phyloP scores from a whole-genome alignment of 2,888 invertebrate species.

The Dryomyza anilis region DNA sequence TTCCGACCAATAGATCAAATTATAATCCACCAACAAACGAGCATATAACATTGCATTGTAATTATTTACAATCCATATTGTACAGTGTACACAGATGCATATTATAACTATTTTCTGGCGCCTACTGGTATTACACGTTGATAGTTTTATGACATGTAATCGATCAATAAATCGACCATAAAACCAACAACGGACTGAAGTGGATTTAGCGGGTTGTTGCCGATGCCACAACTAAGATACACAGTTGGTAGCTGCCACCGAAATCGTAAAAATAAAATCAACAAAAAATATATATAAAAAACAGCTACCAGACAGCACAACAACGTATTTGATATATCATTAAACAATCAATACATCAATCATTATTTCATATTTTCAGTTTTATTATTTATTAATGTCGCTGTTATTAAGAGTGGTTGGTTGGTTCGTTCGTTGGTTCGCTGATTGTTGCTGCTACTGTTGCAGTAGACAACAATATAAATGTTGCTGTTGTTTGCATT shows the following conservation, averaged over 20 bases:
- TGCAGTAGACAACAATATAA: neutral
- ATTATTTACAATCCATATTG: too few species aligned
- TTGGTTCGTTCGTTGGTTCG: neutral
- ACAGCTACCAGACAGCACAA: neutral
- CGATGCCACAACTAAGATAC: constrained; percentile 9
- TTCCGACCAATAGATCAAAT: too few species aligned
- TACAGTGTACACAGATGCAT: too few species aligned
- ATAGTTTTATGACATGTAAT: constrained; percentile 33
- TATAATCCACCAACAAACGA: too few species aligned
- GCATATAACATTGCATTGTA: too few species aligned
- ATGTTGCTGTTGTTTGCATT: constrained; percentile 3
- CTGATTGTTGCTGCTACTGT: too few species aligned
- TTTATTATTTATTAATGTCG: constrained; percentile 21
- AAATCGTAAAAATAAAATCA: neutral
- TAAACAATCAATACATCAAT: constrained; percentile 25
- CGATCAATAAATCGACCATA: constrained; percentile 33
- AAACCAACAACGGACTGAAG: neutral
- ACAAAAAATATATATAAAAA: neutral
- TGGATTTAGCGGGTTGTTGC: neutral
- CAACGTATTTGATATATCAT: constrained; percentile 16
- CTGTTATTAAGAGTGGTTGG: neutral
- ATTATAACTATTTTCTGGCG: constrained; percentile 39
- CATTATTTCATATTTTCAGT: constrained; percentile 17
- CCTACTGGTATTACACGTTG: constrained; percentile 40
- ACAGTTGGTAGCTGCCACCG: neutral